A percentile compares a stretch with the other conserved stretches of the same genome.
These are phyloP conservation scores for Antechinus flavipes DNA, from an alignment of 2,113 vertebrate genomes.

Conservation along the genomic window DNA sequence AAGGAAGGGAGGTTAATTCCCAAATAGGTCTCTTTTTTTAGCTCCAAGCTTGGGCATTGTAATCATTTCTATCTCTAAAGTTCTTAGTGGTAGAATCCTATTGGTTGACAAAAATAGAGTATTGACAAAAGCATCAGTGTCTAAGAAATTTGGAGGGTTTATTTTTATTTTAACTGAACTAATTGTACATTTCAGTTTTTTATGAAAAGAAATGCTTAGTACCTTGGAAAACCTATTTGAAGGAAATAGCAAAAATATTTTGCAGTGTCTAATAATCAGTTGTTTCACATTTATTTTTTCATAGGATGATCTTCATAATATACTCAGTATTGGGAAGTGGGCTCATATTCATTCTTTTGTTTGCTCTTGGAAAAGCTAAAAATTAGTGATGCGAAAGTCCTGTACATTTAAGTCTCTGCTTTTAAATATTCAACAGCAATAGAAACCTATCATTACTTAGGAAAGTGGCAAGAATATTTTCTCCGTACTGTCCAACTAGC, in stretches of 20 bases:
- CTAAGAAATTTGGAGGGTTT: not conserved
- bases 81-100: not conserved
- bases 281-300: slow-evolving; percentile 41
- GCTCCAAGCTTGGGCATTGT: not conserved
- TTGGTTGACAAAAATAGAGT: not conserved
- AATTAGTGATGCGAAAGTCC: not conserved
- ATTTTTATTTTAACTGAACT: slow-evolving; percentile 37
- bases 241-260: slow-evolving; percentile 28
- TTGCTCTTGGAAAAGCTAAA: slow-evolving; percentile 23
- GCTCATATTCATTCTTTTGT: not conserved
- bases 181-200: slow-evolving; percentile 46
- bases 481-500: slow-evolving; percentile 33
- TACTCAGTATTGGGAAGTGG: not conserved
- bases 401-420: not conserved
- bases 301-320: slow-evolving; percentile 14
- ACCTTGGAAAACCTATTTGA: slow-evolving; percentile 37
- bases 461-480: slow-evolving; percentile 15
- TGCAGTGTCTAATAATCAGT: slow-evolving; percentile 41
- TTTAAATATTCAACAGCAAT: not conserved
- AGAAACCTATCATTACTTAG: not conserved
- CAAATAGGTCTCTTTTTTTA: not conserved
- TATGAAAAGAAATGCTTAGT: slow-evolving; percentile 38
- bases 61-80: not conserved
- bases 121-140: not conserved
- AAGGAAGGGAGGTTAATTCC: not conserved